These are phyloP conservation scores for Hemiprocne comata DNA, from an alignment of 2,113 vertebrate genomes.

Conservation along the genomic window DNA sequence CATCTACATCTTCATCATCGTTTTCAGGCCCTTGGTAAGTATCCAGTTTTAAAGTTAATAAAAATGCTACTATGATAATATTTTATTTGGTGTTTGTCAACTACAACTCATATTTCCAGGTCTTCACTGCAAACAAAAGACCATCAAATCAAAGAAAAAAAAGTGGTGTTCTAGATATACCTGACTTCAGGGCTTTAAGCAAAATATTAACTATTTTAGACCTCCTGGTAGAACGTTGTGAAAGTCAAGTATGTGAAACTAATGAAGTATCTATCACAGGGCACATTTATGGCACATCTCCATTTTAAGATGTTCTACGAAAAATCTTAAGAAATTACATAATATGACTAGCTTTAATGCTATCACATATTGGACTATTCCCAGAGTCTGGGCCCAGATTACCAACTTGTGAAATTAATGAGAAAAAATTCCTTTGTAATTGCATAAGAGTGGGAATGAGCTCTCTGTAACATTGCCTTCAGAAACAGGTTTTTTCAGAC, in stretches of 20 bases:
- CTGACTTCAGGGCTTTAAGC: not conserved
- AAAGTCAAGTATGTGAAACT: not conserved
- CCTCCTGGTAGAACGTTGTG: not conserved
- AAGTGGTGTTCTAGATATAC: not conserved
- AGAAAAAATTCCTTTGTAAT: not conserved
- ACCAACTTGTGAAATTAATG: not conserved
- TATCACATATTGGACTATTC: not conserved
- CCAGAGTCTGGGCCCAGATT: not conserved
- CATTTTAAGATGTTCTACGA: not conserved
- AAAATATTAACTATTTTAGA: not conserved
- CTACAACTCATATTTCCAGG: not conserved
- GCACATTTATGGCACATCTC: not conserved
- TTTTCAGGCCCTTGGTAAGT: not conserved
- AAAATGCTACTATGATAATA: not conserved
- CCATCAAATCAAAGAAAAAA: not conserved
- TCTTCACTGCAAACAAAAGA: not conserved
- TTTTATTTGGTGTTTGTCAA: not conserved
- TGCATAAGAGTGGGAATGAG: not conserved
- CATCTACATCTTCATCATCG: not conserved
- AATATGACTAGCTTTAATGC: not conserved
- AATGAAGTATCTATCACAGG: not conserved
- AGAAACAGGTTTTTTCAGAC: not conserved
- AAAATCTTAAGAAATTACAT: not conserved
- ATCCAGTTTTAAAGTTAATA: not conserved
- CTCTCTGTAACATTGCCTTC: not conserved